Evolutionary conservation across 2,888 invertebrate species (phyloP).

Genomic region (Acanthosoma haemorrhoidale): DNA sequence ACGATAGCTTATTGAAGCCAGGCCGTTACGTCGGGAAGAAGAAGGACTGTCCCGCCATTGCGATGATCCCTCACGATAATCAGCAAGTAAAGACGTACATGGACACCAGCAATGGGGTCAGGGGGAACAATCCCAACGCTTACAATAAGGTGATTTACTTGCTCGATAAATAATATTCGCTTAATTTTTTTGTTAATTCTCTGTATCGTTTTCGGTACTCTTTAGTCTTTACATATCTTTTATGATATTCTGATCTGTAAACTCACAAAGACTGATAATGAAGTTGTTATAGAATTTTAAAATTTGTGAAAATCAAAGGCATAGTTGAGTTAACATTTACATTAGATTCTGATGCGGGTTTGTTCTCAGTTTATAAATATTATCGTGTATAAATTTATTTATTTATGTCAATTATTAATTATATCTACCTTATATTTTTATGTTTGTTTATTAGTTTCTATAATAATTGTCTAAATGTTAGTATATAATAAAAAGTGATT

Average conservation of each 20-base stretch:
- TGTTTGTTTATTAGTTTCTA: not conserved
- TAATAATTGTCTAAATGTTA: not conserved
- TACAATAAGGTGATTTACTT: conserved; percentile 48
- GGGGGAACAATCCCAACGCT: conserved; percentile 76
- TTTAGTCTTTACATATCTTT: too few species aligned
- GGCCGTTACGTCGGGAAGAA: conserved; percentile 44
- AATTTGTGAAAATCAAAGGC: too few species aligned
- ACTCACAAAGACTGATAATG: too few species aligned
- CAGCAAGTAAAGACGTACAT: conserved; percentile 86
- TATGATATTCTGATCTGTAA: too few species aligned
- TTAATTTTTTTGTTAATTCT: too few species aligned
- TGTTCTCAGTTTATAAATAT: too few species aligned
- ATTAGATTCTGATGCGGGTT: too few species aligned
- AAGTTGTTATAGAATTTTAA: too few species aligned
- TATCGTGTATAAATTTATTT: too few species aligned
- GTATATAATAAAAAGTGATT: not conserved
- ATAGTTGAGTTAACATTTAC: too few species aligned
- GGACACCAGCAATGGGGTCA: conserved; percentile 76
- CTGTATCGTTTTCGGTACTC: too few species aligned
- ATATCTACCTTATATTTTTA: not conserved
- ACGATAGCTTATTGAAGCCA: conserved; percentile 43
- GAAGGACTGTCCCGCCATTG: conserved; percentile 37
- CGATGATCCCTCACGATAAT: conserved; percentile 39
- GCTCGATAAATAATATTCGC: not conserved
- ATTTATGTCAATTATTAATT: too few species aligned